Conservation (phyloP, 2,113 vertebrate species). For the Marcusenius ussheri region DNA sequence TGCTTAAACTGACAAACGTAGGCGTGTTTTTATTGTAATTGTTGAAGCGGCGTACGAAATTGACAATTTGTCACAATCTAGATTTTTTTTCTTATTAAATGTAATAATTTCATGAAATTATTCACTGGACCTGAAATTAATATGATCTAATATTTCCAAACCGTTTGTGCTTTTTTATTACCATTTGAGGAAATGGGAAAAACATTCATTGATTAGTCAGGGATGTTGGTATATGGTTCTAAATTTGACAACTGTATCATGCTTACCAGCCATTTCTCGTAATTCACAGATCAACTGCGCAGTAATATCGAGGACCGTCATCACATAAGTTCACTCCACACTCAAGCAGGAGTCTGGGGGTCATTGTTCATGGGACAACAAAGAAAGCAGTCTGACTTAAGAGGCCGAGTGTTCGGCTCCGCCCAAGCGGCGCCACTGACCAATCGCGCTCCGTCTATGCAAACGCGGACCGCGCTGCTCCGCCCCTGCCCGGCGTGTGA, state of each 20-base stretch:
- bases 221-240: background rate
- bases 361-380: slow-evolving; percentile 13
- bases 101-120: background rate
- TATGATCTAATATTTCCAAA: background rate
- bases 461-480: slow-evolving; percentile 52
- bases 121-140: background rate
- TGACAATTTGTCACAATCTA: background rate
- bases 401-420: background rate
- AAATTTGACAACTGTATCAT: background rate
- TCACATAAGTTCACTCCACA: too few relatives aligned
- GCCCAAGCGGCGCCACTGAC: slow-evolving; percentile 27
- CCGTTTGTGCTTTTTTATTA: background rate
- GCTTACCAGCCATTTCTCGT: background rate
- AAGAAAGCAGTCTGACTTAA: background rate
- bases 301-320: background rate
- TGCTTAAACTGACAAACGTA: background rate
- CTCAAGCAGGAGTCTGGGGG: background rate
- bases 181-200: background rate
- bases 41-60: background rate
- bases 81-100: background rate
- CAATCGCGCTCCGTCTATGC: slow-evolving; percentile 61
- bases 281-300: background rate
- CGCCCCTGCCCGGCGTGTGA: slow-evolving; percentile 62
- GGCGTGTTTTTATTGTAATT: background rate
- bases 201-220: background rate